These are phyloP conservation scores for Anthopleura sola DNA, from an alignment of 64 coral and sea anemone genomes.

Conservation along the genomic window DNA sequence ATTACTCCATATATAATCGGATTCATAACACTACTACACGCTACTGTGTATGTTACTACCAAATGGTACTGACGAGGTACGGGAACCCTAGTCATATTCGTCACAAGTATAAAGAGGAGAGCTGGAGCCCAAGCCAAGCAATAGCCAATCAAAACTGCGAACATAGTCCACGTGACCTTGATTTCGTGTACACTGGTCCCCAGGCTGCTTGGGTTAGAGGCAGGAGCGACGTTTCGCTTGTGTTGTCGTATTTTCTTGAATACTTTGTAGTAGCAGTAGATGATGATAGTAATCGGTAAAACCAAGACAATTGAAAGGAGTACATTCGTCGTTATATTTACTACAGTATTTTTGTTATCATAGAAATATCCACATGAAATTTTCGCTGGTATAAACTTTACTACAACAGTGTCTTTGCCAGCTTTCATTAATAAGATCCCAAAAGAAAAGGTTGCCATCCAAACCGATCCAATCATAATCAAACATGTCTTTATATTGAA, in stretches of 20 bases:
- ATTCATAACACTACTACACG: not conserved
- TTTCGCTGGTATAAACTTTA: not conserved
- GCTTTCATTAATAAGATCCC: not conserved
- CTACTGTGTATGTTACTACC: not conserved
- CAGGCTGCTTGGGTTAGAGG: not conserved
- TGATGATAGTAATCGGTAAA: not conserved
- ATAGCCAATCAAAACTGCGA: not conserved
- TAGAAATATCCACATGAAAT: not conserved
- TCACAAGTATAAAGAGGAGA: not conserved
- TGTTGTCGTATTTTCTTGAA: not conserved
- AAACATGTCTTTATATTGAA: not conserved
- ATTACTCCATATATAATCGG: not conserved
- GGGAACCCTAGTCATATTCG: not conserved
- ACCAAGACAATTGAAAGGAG: not conserved
- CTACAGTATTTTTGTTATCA: not conserved
- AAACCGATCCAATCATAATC: not conserved
- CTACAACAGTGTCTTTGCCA: not conserved
- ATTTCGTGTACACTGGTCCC: not conserved
- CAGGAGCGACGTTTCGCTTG: not conserved
- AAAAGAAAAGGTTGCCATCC: not conserved
- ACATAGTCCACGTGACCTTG: not conserved
- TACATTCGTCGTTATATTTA: not conserved
- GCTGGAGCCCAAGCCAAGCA: not conserved
- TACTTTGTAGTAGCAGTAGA: not conserved
- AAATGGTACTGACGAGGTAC: not conserved